A percentile compares a stretch with the other conserved stretches of the same genome.
Evolutionary conservation across 2,888 invertebrate genomes (phyloP).

Genomic region (Xiphydria camelus): DNA sequence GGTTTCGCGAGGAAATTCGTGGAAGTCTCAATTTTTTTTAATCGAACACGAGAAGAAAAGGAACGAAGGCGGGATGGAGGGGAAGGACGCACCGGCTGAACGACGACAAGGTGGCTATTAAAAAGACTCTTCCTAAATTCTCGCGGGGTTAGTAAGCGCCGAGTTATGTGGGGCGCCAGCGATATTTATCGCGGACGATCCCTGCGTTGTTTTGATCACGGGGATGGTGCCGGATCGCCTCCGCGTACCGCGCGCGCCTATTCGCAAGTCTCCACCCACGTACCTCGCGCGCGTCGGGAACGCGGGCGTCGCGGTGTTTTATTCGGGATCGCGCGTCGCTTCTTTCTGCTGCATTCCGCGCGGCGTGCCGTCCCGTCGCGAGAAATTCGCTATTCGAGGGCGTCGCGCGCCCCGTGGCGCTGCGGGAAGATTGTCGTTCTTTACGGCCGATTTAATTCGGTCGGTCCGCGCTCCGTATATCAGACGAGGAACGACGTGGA

Average conservation of each 20-base stretch:
- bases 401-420: slow-evolving; percentile 3
- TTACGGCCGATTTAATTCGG: not conserved
- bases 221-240: no score
- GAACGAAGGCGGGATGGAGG: no score
- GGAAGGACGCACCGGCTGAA: no score
- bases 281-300: slow-evolving; percentile 21
- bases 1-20: no score
- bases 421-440: not conserved
- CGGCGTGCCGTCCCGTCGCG: slow-evolving; percentile 13
- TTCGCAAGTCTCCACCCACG: no score
- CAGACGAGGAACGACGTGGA: no score
- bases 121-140: slow-evolving; percentile 40
- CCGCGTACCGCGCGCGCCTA: no score
- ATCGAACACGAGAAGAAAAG: no score
- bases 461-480: no score
- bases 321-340: slow-evolving; percentile 6
- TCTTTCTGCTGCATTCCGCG: slow-evolving; percentile 22
- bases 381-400: no score
- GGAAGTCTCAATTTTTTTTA: no score
- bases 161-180: slow-evolving; percentile 33
- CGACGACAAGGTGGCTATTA: no score
- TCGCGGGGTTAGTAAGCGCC: slow-evolving; percentile 36
- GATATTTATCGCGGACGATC: slow-evolving; percentile 30
- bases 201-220: slow-evolving; percentile 30
- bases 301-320: slow-evolving; percentile 13